Evolutionary conservation across 2,113 vertebrate species (phyloP), one percentile per base, ranked within the genome.

Genomic region (Xiphophorus maculatus): DNA sequence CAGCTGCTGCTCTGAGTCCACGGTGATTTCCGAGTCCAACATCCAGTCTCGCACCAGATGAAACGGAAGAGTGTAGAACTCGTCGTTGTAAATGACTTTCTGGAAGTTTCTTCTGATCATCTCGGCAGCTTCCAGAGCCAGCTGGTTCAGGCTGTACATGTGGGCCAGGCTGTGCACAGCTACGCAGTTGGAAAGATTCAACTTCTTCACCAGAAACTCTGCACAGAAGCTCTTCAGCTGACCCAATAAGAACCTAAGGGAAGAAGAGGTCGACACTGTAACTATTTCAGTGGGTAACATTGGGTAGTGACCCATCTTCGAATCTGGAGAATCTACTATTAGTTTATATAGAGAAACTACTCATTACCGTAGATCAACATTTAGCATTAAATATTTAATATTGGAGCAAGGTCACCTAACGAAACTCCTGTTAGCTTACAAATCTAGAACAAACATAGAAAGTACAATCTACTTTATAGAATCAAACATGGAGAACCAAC

Each of bases 91-190:
- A 84, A 98, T 97, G 13, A 98, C 95, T 88, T 93, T 96, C 92
- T 96, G 93, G 89, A 99, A 99, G 90, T 98, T 97, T 63, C 96
- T 96, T 69, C 97, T 94, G 73, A 99, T 98, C 93, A 95, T 97
- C 75, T 96, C 95, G 0, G 96, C 96, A 0, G 96, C 96, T 71
- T 95, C 96, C 77, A 96, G 88, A 30, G 96, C 95, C 77, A 98
- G 94, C 63, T 96, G 96, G 67, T 96, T 97, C 79, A 99, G 82
- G 9, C 96, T 96, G 74, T 99, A 99, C 96, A 97, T 98, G 90
- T 98, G 96, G 14, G 97, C 97, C 73, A 98, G 89, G 88, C 97
- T 98, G 88, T 99, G 97, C 73, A 98, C 95, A 0, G 97, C 97
- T 1, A 99, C 96, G 7, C 97, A 99, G 89, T 98, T 99, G 32